Evolutionary conservation across 2,113 vertebrate species (phyloP), one percentile per base, ranked within the genome.

Genomic region (Beaufortia kweichowensis): DNA sequence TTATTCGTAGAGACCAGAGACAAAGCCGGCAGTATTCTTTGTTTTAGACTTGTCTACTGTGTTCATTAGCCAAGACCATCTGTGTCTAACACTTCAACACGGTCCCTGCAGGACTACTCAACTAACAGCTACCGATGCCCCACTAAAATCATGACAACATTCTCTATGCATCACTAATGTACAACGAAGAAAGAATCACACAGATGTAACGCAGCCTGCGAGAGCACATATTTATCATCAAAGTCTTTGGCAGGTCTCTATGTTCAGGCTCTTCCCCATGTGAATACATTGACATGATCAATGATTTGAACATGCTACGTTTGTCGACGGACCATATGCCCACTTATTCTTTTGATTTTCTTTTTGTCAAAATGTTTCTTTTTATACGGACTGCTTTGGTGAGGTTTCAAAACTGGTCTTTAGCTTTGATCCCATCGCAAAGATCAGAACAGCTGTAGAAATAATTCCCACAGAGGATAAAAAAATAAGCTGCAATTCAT

Each of bases 61-160:
- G 87, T 89, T 92, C 88, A 90, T 91, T 92, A 92, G 88, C 84
- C 77, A 79, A 85, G 85, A 86, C 89, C 88, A 91, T 92, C 90
- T 91, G 88, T 87, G 88, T 87, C 85, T 85, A 91, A 84, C 82
- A 82, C 85, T 86, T 87, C 81, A 83, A 79, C 77, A 81, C 82
- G 82, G 85, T 90, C 84, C 83, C 86, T 83, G 78, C 75, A 84
- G 89, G 86, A 88, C 85, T 84, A 85, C 87, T 88, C 85, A 79
- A 87, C 85, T 90, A 83, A 60, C 81, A 89, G 87, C 85, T 87
- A 86, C 85, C 82, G 76, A 79, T 84, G 23, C 26, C 23, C 26
- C 78, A 53, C 28, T 19, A 50, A 75, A 31, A 56, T 56, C 69
- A 82, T 43, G 14, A 31, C 50, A 81, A 74, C 43, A 62, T 28